Evolutionary conservation across 1,140 invertebrate species (phyloP).

Genomic region (Drosophila auraria): DNA sequence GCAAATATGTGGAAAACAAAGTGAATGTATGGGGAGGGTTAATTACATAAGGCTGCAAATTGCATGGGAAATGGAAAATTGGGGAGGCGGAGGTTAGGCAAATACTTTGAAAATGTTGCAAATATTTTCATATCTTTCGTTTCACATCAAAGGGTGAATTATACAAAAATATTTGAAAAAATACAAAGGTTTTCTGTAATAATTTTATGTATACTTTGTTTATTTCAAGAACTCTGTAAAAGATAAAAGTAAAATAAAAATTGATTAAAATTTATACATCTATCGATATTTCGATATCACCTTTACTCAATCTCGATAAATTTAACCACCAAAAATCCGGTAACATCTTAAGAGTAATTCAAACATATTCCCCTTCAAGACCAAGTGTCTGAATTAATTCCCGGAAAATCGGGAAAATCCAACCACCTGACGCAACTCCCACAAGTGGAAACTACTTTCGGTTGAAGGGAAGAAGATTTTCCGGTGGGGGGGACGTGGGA

Average conservation of each 20-base stretch:
- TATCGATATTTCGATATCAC: no score
- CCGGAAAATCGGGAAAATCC: conserved; percentile 17
- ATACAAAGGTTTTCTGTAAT: no score
- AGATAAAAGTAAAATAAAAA: no score
- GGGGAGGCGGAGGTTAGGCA: background rate
- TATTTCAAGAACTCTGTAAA: no score
- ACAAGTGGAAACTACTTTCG: conserved; percentile 53
- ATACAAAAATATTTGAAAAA: background rate
- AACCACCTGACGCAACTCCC: conserved; percentile 68
- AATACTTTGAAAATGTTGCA: background rate
- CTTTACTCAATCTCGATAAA: background rate
- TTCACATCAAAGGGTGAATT: background rate
- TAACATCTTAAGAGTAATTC: background rate
- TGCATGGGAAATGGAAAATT: background rate
- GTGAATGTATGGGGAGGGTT: background rate
- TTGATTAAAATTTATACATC: no score
- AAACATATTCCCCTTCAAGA: background rate
- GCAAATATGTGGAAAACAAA: conserved; percentile 3
- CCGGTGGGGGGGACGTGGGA: conserved; percentile 2
- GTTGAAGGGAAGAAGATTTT: conserved; percentile 4
- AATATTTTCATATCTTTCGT: conserved; percentile 1
- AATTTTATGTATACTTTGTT: no score
- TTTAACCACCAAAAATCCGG: no score
- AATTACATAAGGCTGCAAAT: background rate
- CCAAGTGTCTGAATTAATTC: conserved; percentile 9